Conservation (phyloP, 2,888 invertebrate species). For the Ganaspis brasiliensis region DNA sequence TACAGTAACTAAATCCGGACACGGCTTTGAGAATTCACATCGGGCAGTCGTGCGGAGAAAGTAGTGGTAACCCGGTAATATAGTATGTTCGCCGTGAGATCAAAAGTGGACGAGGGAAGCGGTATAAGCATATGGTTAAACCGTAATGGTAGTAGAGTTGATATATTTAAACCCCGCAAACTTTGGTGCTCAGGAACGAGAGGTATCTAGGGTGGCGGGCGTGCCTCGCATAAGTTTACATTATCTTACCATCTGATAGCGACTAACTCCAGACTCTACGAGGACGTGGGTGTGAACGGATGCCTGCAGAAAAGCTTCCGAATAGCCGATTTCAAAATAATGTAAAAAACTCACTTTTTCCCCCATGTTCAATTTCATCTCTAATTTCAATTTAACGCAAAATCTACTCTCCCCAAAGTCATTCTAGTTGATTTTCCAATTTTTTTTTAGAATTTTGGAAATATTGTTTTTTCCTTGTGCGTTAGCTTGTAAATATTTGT, state of each 20-base stretch:
- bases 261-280: slow-evolving; percentile 57
- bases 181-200: slow-evolving; percentile 73
- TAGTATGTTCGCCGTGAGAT: slow-evolving; percentile 24
- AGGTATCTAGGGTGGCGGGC: slow-evolving; percentile 71
- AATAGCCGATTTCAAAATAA: slow-evolving; percentile 15
- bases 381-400: background rate
- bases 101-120: slow-evolving; percentile 44
- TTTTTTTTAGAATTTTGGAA: too few relatives aligned
- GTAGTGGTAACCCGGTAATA: slow-evolving; percentile 14
- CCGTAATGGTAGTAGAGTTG: slow-evolving; percentile 75
- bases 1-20: slow-evolving; percentile 66
- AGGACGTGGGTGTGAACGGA: slow-evolving; percentile 44
- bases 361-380: background rate
- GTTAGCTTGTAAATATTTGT: too few relatives aligned
- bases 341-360: background rate
- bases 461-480: too few relatives aligned
- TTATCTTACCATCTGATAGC: slow-evolving; percentile 80
- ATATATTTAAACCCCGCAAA: slow-evolving; percentile 79
- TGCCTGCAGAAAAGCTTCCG: slow-evolving; percentile 43
- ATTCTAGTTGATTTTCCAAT: too few relatives aligned
- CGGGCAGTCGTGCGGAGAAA: slow-evolving; percentile 48
- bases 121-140: slow-evolving; percentile 77
- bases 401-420: background rate
- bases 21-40: slow-evolving; percentile 62
- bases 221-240: slow-evolving; percentile 81